Conservation (phyloP, 2,113 vertebrate genomes). For the Genyomyrus donnyi region DNA sequence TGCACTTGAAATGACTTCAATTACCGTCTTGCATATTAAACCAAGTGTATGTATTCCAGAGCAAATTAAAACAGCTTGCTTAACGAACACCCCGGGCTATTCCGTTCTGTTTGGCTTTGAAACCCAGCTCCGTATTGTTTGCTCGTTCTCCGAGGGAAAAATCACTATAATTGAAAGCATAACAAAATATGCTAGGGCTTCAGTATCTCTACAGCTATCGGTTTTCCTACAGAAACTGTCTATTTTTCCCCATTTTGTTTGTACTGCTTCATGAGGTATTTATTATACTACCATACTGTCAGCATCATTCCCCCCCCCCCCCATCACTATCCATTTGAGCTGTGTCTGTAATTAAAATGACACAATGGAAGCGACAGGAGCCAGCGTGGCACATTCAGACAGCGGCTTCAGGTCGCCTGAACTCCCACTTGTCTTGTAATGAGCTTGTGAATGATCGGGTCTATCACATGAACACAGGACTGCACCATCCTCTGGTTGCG, state of each 20-base stretch:
- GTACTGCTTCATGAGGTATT: conserved; percentile 4
- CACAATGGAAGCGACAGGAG: neutral
- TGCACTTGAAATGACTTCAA: conserved; percentile 57
- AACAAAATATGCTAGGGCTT: conserved; percentile 53
- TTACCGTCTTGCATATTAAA: conserved; percentile 59
- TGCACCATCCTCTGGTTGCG: neutral
- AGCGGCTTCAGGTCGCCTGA: neutral
- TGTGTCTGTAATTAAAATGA: neutral
- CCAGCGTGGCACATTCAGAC: neutral
- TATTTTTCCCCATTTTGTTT: conserved; percentile 3
- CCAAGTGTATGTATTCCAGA: conserved; percentile 55
- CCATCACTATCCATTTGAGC: neutral
- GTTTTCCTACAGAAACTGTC: conserved; percentile 10
- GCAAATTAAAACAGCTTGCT: conserved; percentile 63
- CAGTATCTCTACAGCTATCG: neutral
- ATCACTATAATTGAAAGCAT: conserved; percentile 55
- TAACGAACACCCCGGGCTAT: conserved; percentile 55
- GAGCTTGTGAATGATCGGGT: conserved; percentile 1
- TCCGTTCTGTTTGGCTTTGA: conserved; percentile 48
- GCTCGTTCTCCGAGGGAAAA: conserved; percentile 44
- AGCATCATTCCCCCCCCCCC: neutral
- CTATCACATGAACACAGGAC: neutral
- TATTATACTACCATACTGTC: neutral
- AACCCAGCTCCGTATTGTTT: conserved; percentile 55
- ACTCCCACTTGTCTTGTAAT: conserved; percentile 6